A percentile compares a stretch with the other conserved stretches of the same genome.
These are phyloP conservation scores for Berghia stephanieae DNA, from an alignment of 1,140 invertebrate genomes.

Conservation along the genomic window DNA sequence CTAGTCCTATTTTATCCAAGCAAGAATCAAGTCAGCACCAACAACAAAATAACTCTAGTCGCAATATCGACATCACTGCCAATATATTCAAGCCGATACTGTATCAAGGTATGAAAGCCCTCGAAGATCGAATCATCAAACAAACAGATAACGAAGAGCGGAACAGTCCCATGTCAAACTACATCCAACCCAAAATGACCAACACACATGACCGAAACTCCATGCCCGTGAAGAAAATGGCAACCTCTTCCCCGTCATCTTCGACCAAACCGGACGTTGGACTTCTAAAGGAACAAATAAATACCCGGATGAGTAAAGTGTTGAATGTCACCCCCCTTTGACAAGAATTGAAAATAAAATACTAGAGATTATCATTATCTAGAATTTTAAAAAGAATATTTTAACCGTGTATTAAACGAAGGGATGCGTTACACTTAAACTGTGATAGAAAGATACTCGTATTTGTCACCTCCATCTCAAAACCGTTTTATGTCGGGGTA, in stretches of 20 bases:
- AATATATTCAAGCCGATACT: background rate
- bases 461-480: background rate
- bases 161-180: background rate
- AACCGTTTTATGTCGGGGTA: background rate
- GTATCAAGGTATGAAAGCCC: background rate
- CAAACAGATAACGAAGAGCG: background rate
- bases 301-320: slow-evolving; percentile 10
- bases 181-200: slow-evolving; percentile 31
- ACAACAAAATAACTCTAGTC: background rate
- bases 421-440: background rate
- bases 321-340: slow-evolving; percentile 26
- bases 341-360: too few species aligned
- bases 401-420: background rate
- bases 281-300: slow-evolving; percentile 36
- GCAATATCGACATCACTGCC: background rate
- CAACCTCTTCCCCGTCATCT: slow-evolving; percentile 18
- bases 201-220: slow-evolving; percentile 40
- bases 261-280: slow-evolving; percentile 34
- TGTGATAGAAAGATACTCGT: background rate
- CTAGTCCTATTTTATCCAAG: background rate
- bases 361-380: background rate
- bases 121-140: too few species aligned
- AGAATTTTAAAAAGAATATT: background rate
- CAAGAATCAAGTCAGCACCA: background rate
- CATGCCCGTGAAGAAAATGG: too few species aligned